Evolutionary conservation across 2,113 vertebrate genomes (phyloP), one percentile per base, ranked within the genome.

Genomic region (Carassius carassius): DNA sequence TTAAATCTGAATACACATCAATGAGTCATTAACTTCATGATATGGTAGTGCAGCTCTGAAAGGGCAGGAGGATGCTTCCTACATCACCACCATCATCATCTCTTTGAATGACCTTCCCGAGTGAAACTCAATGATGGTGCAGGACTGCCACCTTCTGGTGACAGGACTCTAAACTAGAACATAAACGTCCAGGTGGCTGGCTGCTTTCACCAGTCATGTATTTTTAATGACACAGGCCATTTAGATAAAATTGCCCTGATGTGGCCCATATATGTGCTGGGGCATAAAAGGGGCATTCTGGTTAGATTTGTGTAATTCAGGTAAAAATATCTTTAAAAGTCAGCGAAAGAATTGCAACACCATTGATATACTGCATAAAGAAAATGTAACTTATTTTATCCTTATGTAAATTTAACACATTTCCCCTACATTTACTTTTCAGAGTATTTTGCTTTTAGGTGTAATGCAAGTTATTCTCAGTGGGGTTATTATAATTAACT

Each of bases 11-110:
- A 75, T 75, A 83, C 86, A 85, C 86, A 83, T 87, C 86, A 83
- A 76, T 75, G 86, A 81, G 75, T 87, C 86, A 85, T 87, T 87
- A 87, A 87, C 86, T 87, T 85, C 80, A 83, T 87, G 86, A 87
- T 87, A 74, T 83, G 80, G 35, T 83, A 70, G 81, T 80, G 78
- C 83, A 35, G 69, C 19, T 1, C 32, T 78, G 78, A 86, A 86
- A 88, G 86, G 84, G 78, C 86, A 84, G 85, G 75, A 76, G 83
- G 86, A 83, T 73, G 67, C 73, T 69, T 21, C 84, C 63, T 44
- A 84, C 81, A 49, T 65, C 78, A 62, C 44, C 37, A 74, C 44
- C 60, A 54, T 78, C 81, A 58, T 54, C 60, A 70, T 86, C 88
- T 79, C 87, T 84, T 88, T 82, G 81, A 84, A 73, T 86, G 87